These are phyloP conservation scores for Odontomachus brunneus DNA, from an alignment of 1,140 invertebrate species.

Conservation along the genomic window DNA sequence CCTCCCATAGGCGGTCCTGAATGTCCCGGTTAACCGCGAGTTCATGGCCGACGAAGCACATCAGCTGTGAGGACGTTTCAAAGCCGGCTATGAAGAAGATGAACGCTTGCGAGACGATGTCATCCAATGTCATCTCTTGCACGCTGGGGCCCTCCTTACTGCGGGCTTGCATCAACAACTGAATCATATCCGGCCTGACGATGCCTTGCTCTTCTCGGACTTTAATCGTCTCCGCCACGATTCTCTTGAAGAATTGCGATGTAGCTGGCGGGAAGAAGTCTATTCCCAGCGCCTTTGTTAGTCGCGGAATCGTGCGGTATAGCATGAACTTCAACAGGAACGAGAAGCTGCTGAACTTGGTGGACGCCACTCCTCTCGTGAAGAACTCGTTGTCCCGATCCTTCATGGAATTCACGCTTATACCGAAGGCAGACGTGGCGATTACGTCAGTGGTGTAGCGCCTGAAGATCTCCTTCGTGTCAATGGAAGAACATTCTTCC, in stretches of 20 bases:
- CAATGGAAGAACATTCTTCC: background rate
- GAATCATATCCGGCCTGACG: too few relatives aligned
- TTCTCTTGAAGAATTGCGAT: constrained; percentile 5
- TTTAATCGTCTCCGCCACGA: too few relatives aligned
- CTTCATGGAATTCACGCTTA: constrained; percentile 27
- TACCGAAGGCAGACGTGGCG: constrained; percentile 20
- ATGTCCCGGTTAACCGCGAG: background rate
- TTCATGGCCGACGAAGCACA: too few relatives aligned
- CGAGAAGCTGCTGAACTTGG: background rate
- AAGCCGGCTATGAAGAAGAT: too few relatives aligned
- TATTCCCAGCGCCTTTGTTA: background rate
- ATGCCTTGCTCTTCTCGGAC: too few relatives aligned
- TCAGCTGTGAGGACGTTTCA: constrained; percentile 79
- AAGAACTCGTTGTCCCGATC: constrained; percentile 56
- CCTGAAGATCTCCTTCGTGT: constrained; percentile 34
- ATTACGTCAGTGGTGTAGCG: constrained; percentile 59
- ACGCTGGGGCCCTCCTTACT: background rate
- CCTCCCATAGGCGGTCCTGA: constrained; percentile 59
- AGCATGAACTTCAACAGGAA: constrained; percentile 18
- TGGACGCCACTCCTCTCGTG: background rate
- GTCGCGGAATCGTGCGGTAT: background rate
- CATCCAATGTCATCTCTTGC: constrained; percentile 56
- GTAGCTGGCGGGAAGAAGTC: background rate
- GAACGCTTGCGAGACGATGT: too few relatives aligned
- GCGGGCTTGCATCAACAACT: background rate